Conservation (phyloP, 1,140 invertebrate species). For the Tribolium castaneum region DNA sequence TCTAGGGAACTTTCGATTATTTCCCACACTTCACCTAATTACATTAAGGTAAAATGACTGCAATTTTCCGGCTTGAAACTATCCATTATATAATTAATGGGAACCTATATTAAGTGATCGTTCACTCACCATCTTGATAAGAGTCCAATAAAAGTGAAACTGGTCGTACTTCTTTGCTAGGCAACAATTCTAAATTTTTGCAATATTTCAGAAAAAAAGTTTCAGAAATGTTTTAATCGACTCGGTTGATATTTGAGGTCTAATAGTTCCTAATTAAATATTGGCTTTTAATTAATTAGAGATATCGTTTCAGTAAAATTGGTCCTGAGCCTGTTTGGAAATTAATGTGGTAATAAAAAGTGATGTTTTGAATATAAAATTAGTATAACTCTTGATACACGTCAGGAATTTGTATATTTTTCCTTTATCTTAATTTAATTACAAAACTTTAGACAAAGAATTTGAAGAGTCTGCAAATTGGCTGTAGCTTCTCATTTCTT, state of each 20-base stretch:
- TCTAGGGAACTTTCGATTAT: neutral
- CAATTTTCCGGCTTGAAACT: neutral
- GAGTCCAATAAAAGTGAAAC: neutral
- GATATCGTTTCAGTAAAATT: constrained; percentile 1
- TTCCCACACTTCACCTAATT: neutral
- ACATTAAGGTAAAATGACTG: neutral
- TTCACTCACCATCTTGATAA: neutral
- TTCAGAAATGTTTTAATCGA: neutral
- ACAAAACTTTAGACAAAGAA: neutral
- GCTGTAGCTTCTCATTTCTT: neutral
- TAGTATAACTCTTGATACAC: constrained; percentile 5
- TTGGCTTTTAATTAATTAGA: neutral
- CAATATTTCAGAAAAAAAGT: neutral
- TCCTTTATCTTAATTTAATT: neutral
- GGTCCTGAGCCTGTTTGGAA: neutral
- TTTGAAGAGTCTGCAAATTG: neutral
- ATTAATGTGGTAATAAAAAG: constrained; percentile 5
- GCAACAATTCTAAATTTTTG: neutral
- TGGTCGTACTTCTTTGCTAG: neutral
- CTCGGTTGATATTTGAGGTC: neutral
- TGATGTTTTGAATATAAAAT: constrained; percentile 24
- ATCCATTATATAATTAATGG: neutral
- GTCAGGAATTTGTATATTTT: neutral
- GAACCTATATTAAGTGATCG: neutral
- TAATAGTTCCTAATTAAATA: neutral